Percentiles rank a stretch among this genome's conserved stretches.
phyloP scores from a whole-genome alignment of 2,113 vertebrate species.

The Petrocephalus microphthalmus region DNA sequence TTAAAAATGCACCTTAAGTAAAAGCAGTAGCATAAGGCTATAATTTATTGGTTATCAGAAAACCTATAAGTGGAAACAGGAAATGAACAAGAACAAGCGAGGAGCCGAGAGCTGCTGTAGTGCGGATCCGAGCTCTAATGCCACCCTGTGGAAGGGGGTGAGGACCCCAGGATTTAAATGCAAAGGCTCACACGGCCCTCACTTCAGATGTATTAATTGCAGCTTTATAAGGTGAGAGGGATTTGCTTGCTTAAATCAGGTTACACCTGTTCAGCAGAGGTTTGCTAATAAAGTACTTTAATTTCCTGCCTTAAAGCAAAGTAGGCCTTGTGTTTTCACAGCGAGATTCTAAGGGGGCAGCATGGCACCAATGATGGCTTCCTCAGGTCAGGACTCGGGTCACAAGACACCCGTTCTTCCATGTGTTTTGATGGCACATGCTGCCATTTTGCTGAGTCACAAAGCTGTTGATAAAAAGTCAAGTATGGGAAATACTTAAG shows the following conservation, averaged over 20 bases:
- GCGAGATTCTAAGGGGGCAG: constrained; percentile 51
- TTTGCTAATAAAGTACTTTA: constrained; percentile 53
- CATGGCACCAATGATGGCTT: constrained; percentile 27
- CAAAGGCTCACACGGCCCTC: constrained; percentile 55
- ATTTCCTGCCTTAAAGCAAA: constrained; percentile 55
- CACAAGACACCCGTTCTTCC: background rate
- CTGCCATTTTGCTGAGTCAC: background rate
- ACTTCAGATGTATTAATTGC: constrained; percentile 44
- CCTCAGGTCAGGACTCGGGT: constrained; percentile 20
- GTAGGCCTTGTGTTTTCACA: constrained; percentile 32
- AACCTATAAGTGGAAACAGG: background rate
- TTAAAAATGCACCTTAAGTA: background rate
- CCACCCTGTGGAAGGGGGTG: constrained; percentile 45
- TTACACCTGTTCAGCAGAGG: constrained; percentile 38
- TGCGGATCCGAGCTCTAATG: constrained; percentile 22
- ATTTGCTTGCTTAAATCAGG: constrained; percentile 49
- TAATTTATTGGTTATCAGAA: background rate
- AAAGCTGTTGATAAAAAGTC: background rate
- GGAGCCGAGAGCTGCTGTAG: background rate
- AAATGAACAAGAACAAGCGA: background rate
- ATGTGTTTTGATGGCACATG: background rate
- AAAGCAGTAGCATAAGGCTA: background rate
- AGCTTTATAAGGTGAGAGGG: constrained; percentile 56
- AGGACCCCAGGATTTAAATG: constrained; percentile 53
- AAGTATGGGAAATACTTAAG: background rate